Conservation (phyloP, 1,140 invertebrate genomes). For the Drosophila nannoptera region DNA sequence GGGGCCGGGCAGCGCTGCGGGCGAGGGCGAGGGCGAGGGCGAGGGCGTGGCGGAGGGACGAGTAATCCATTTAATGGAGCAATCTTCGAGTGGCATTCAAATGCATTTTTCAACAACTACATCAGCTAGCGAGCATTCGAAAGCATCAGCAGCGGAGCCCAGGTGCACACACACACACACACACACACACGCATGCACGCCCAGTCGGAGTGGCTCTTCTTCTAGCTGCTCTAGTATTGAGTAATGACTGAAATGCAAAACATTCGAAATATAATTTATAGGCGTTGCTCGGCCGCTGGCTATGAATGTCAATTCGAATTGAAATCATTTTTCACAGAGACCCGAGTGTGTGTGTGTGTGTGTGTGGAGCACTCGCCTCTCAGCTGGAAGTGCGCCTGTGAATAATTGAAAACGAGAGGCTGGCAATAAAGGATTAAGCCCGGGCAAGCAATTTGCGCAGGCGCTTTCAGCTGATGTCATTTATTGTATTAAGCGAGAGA, state of each 20-base stretch:
- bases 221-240: conserved; percentile 15
- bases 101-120: conserved; percentile 37
- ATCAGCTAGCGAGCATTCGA: conserved; percentile 9
- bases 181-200: background rate
- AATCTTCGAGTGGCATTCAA: conserved; percentile 66
- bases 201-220: background rate
- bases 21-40: conserved; percentile 13
- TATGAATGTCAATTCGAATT: conserved; percentile 50
- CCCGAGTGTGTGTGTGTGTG: background rate
- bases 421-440: conserved; percentile 51
- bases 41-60: conserved; percentile 53
- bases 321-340: conserved; percentile 32
- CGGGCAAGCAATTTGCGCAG: conserved; percentile 68
- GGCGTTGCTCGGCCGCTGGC: conserved; percentile 20
- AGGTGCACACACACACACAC: background rate
- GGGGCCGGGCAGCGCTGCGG: background rate
- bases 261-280: conserved; percentile 18
- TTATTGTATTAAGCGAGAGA: conserved; percentile 48
- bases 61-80: conserved; percentile 50
- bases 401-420: conserved; percentile 49
- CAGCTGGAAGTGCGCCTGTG: conserved; percentile 44
- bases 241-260: conserved; percentile 8
- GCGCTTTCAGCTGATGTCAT: conserved; percentile 65
- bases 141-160: background rate
- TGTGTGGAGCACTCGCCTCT: background rate